A percentile compares a stretch with the other conserved stretches of the same genome.
These are phyloP conservation scores for Mythimna loreyi DNA, from an alignment of 2,888 invertebrate genomes.

Conservation along the genomic window DNA sequence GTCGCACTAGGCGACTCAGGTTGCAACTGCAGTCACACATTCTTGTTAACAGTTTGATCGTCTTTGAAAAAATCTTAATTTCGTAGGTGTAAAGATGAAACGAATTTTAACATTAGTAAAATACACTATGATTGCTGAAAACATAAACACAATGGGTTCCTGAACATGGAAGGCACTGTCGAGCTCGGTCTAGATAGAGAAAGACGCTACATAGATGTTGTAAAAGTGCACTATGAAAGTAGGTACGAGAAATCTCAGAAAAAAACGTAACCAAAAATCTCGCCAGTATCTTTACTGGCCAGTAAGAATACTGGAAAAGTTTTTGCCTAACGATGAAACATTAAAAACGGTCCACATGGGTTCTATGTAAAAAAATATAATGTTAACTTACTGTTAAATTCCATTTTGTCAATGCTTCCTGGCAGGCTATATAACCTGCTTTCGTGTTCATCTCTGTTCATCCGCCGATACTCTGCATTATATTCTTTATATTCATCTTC, in stretches of 20 bases:
- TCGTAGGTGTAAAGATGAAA: neutral
- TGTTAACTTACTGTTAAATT: slow-evolving; percentile 12
- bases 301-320: neutral
- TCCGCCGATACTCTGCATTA: neutral
- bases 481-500: neutral
- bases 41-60: too few relatives aligned
- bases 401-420: neutral
- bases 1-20: too few relatives aligned
- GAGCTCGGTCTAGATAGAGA: neutral
- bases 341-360: neutral
- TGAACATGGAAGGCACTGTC: neutral
- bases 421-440: too few relatives aligned
- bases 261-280: neutral
- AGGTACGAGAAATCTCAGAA: neutral
- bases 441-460: neutral
- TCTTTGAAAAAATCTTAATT: neutral
- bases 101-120: too few relatives aligned
- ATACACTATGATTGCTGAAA: neutral
- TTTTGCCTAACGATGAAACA: neutral
- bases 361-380: neutral
- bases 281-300: too few relatives aligned
- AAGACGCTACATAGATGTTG: neutral
- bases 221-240: neutral
- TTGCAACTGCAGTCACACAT: too few relatives aligned
- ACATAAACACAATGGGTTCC: too few relatives aligned